phyloP scores from a whole-genome alignment of 1,140 invertebrate species.

The Octopus bimaculoides region DNA sequence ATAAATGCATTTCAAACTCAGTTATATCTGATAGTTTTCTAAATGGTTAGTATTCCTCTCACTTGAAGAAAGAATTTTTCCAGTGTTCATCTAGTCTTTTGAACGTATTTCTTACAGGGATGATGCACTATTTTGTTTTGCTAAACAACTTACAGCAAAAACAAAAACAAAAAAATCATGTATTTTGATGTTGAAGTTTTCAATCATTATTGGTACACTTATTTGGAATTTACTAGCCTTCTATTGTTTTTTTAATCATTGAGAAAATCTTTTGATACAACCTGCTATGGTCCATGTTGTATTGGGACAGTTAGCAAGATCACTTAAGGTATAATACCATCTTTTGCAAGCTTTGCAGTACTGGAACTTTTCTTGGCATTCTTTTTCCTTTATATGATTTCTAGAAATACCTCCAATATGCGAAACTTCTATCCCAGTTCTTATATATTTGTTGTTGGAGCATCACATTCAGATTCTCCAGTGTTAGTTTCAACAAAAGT shows the following conservation, averaged over 20 bases:
- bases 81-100: conserved; percentile 1
- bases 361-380: not conserved
- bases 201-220: conserved; percentile 1
- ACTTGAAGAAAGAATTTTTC: not conserved
- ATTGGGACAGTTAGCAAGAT: not conserved
- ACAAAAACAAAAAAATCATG: conserved; percentile 1
- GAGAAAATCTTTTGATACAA: not conserved
- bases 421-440: not conserved
- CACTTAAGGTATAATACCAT: not conserved
- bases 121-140: not conserved
- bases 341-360: conserved; percentile 1
- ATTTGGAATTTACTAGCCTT: not conserved
- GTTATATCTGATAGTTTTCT: not conserved
- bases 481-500: conserved; percentile 1
- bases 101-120: not conserved
- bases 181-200: not conserved
- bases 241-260: not conserved
- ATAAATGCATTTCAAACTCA: not conserved
- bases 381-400: conserved; percentile 1
- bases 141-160: not conserved
- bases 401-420: not conserved
- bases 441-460: not conserved
- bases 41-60: conserved; percentile 7
- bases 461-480: not conserved
- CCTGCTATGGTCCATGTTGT: conserved; percentile 6